Evolutionary conservation across 2,888 invertebrate species (phyloP).

Genomic region (Drosophila suboccidentalis): DNA sequence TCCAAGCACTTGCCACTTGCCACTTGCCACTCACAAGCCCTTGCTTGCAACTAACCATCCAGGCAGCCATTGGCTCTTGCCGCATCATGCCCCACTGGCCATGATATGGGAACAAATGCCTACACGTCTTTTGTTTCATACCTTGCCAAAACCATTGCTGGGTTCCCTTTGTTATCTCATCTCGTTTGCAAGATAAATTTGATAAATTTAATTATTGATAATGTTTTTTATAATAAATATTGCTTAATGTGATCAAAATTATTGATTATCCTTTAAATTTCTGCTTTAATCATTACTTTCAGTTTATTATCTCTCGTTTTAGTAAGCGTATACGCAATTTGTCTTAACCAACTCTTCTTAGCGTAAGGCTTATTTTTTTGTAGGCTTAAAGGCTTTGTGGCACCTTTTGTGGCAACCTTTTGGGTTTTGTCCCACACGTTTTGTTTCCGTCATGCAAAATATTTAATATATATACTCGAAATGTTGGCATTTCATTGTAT

Average conservation of each 20-base stretch:
- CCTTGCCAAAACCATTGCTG: conserved; percentile 28
- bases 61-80: not conserved
- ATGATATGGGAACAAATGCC: conserved; percentile 41
- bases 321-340: conserved; percentile 37
- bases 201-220: no score
- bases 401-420: conserved; percentile 51
- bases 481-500: conserved; percentile 32
- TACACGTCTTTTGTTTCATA: conserved; percentile 52
- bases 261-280: no score
- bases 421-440: conserved; percentile 21
- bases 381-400: conserved; percentile 70
- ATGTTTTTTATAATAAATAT: no score
- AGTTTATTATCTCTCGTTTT: no score
- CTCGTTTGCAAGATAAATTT: not conserved
- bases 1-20: conserved; percentile 58
- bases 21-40: conserved; percentile 45
- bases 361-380: conserved; percentile 19
- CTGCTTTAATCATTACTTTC: no score
- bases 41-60: conserved; percentile 4
- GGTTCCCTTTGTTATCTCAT: conserved; percentile 14
- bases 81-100: conserved; percentile 41
- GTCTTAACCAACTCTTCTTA: conserved; percentile 3
- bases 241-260: no score
- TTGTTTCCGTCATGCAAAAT: conserved; percentile 51
- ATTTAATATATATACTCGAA: conserved; percentile 43